Evolutionary conservation across 2,113 vertebrate genomes (phyloP).

Genomic region (Grus americana): DNA sequence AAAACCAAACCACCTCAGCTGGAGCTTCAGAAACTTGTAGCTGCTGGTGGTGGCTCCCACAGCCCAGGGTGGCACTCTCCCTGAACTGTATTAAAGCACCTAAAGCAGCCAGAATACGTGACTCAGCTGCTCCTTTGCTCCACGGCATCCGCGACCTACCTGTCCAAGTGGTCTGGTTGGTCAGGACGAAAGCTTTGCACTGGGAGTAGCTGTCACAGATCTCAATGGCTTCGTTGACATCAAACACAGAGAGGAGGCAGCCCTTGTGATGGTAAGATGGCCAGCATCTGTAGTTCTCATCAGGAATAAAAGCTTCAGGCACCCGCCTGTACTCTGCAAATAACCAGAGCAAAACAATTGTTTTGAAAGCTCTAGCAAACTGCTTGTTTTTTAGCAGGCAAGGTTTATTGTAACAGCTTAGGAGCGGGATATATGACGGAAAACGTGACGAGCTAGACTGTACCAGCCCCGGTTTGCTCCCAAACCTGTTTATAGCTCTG

Average conservation of each 20-base stretch:
- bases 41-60: background rate
- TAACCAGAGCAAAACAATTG: background rate
- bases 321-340: slow-evolving; percentile 80
- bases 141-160: slow-evolving; percentile 61
- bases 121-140: background rate
- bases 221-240: slow-evolving; percentile 77
- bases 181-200: slow-evolving; percentile 85
- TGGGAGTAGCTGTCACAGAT: slow-evolving; percentile 86
- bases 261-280: slow-evolving; percentile 87
- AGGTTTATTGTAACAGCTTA: background rate
- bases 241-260: slow-evolving; percentile 86
- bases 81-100: background rate
- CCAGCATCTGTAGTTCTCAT: slow-evolving; percentile 88
- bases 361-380: background rate
- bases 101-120: background rate
- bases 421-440: background rate
- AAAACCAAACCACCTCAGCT: background rate
- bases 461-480: background rate
- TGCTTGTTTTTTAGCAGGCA: background rate
- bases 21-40: background rate
- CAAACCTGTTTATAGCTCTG: background rate
- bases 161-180: slow-evolving; percentile 90
- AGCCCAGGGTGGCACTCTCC: background rate
- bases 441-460: background rate
- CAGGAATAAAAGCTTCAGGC: slow-evolving; percentile 72